phyloP scores from a whole-genome alignment of 2,888 invertebrate species.

The Ptychoptera contaminata region DNA sequence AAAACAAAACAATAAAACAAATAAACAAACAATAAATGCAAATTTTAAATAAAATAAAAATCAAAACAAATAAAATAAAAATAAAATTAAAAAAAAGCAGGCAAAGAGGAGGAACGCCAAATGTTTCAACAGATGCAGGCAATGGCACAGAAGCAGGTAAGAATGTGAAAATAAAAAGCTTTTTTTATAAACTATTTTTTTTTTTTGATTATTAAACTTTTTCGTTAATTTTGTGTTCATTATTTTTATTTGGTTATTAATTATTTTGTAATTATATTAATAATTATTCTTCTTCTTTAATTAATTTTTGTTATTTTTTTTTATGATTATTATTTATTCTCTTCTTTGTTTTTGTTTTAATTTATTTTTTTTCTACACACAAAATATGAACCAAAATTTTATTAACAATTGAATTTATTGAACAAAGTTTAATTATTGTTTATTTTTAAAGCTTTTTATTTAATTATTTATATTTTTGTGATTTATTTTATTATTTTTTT shows the following conservation, averaged over 20 bases:
- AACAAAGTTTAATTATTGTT: too few species aligned
- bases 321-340: slow-evolving; percentile 2
- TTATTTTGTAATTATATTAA: slow-evolving; percentile 1
- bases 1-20: neutral
- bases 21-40: neutral
- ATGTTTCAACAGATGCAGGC: slow-evolving; percentile 96
- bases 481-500: too few species aligned
- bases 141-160: slow-evolving; percentile 92
- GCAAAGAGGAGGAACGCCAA: slow-evolving; percentile 89
- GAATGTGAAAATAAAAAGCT: slow-evolving; percentile 4
- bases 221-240: slow-evolving; percentile 1
- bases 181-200: neutral
- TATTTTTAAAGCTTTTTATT: too few species aligned
- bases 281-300: neutral
- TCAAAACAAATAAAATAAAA: neutral
- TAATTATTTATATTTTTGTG: too few species aligned
- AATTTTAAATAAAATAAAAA: neutral
- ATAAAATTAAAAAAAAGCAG: slow-evolving; percentile 31
- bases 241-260: neutral
- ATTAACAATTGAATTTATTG: too few species aligned
- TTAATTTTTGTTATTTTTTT: neutral
- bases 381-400: too few species aligned
- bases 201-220: neutral
- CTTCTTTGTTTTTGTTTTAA: neutral
- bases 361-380: too few species aligned